These are phyloP conservation scores for Helostoma temminkii DNA, from an alignment of 2,797 vertebrate species.

Conservation along the genomic window DNA sequence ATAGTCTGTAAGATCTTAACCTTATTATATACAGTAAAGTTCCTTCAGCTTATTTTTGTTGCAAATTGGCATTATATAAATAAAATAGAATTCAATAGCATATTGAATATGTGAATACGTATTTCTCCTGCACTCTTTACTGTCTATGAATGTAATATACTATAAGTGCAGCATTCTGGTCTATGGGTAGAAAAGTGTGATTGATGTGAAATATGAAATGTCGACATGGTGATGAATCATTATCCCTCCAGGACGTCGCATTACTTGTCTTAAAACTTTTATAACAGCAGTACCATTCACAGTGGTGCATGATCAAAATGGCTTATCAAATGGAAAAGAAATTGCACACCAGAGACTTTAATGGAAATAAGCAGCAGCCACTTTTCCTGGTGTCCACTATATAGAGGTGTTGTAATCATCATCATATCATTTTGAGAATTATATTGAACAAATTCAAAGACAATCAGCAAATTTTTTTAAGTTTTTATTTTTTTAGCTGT, in stretches of 20 bases:
- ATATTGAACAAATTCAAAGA: background rate
- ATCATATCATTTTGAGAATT: background rate
- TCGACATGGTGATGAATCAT: background rate
- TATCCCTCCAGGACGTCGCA: background rate
- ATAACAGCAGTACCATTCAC: background rate
- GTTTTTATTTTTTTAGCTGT: background rate
- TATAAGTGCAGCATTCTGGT: background rate
- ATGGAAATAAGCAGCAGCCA: background rate
- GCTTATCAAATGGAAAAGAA: background rate
- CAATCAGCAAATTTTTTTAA: no score
- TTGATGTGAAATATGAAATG: background rate
- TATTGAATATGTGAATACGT: background rate
- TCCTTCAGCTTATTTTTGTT: no score
- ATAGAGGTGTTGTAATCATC: background rate
- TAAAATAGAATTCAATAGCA: no score
- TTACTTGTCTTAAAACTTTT: background rate
- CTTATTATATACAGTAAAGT: no score
- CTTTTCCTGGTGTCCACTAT: background rate
- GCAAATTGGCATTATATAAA: no score
- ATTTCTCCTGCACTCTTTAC: no score
- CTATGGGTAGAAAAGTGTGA: background rate
- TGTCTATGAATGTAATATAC: background rate
- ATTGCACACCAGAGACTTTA: background rate
- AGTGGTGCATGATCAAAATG: slow-evolving; percentile 1
- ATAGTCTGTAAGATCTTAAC: no score